Conservation (phyloP, 1,140 invertebrate species). For the Drosophila nannoptera region DNA sequence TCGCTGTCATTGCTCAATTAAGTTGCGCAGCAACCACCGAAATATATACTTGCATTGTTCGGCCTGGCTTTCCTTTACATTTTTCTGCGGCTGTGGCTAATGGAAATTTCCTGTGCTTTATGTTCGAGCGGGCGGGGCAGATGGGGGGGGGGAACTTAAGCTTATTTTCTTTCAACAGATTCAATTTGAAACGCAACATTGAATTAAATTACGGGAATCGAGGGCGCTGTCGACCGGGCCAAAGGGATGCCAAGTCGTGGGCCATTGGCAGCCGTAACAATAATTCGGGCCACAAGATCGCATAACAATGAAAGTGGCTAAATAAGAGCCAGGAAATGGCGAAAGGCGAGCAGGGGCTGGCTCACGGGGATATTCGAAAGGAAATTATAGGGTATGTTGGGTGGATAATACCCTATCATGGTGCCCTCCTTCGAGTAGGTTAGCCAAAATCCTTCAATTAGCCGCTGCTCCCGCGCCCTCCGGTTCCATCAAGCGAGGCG, state of each 20-base stretch:
- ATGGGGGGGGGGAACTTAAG: conserved; percentile 28
- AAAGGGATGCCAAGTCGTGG: conserved; percentile 46
- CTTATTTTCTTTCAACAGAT: conserved; percentile 73
- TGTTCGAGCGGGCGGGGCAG: not conserved
- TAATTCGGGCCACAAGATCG: conserved; percentile 75
- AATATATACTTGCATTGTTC: conserved; percentile 48
- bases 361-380: not conserved
- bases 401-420: conserved; percentile 16
- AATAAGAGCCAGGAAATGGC: conserved; percentile 63
- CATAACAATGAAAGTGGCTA: conserved; percentile 75
- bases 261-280: conserved; percentile 67
- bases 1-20: conserved; percentile 69
- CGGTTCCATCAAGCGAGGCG: conserved; percentile 38
- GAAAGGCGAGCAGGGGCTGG: conserved; percentile 18
- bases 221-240: conserved; percentile 16
- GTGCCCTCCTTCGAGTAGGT: too few species aligned
- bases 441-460: conserved; percentile 65
- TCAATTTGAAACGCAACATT: conserved; percentile 77
- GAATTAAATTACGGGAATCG: conserved; percentile 69
- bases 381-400: not conserved
- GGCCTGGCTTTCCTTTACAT: conserved; percentile 17
- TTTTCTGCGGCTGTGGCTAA: conserved; percentile 41
- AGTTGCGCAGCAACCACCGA: conserved; percentile 30
- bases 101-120: conserved; percentile 66
- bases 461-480: conserved; percentile 46